phyloP scores from a whole-genome alignment of 2,113 vertebrate species.

The Tiliqua scincoides region DNA sequence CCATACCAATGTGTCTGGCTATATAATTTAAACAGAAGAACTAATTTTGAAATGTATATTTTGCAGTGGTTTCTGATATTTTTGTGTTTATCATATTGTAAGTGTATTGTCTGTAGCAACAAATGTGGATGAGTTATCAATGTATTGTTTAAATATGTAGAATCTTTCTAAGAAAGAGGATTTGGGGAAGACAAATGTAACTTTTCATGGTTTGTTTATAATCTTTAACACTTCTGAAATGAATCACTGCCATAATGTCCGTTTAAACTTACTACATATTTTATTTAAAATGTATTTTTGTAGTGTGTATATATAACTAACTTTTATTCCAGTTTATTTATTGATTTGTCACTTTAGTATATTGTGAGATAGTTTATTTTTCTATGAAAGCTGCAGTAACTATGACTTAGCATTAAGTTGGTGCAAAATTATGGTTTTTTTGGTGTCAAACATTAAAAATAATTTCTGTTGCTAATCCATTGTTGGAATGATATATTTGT shows the following conservation, averaged over 20 bases:
- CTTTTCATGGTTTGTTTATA: constrained; percentile 51
- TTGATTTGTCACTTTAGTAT: constrained; percentile 76
- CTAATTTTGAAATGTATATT: constrained; percentile 53
- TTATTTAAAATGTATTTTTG: constrained; percentile 69
- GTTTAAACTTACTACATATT: constrained; percentile 63
- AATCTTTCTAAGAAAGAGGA: constrained; percentile 54
- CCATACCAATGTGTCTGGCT: constrained; percentile 38
- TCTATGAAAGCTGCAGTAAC: constrained; percentile 74
- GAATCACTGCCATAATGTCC: constrained; percentile 64
- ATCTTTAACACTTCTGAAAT: constrained; percentile 55
- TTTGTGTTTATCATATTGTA: constrained; percentile 54
- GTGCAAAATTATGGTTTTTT: constrained; percentile 69
- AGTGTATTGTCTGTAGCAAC: constrained; percentile 46
- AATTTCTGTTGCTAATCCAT: constrained; percentile 63
- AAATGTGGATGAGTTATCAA: constrained; percentile 35
- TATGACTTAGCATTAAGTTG: constrained; percentile 71
- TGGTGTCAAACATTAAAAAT: constrained; percentile 64
- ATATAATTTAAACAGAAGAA: constrained; percentile 29
- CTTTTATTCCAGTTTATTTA: constrained; percentile 75
- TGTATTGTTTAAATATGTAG: constrained; percentile 48
- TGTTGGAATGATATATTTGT: constrained; percentile 40
- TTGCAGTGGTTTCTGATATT: constrained; percentile 36
- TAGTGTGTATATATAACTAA: constrained; percentile 73
- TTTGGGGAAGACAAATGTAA: constrained; percentile 50
- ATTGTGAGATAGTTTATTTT: constrained; percentile 76